A percentile compares a stretch with the other conserved stretches of the same genome.
These are phyloP conservation scores for Liposcelis brunnea DNA, from an alignment of 2,888 invertebrate species.

Conservation along the genomic window DNA sequence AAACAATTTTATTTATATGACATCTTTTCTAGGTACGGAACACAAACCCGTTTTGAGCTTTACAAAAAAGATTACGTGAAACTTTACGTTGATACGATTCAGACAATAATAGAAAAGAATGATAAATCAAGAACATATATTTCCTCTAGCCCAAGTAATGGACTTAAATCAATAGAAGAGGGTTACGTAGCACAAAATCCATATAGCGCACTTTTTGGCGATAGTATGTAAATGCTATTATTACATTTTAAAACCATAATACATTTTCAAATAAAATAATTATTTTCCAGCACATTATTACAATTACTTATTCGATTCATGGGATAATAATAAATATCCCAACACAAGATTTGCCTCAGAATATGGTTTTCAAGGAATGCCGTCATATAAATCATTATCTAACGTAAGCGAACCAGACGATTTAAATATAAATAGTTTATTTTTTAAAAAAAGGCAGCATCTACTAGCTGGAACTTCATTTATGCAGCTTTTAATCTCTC, in stretches of 20 bases:
- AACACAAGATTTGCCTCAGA: conserved; percentile 83
- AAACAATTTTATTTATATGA: no score
- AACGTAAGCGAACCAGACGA: conserved; percentile 34
- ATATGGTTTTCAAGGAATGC: conserved; percentile 86
- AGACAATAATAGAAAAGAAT: conserved; percentile 38
- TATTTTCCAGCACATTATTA: conserved; percentile 69
- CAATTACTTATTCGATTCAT: conserved; percentile 63
- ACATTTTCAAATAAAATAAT: no score
- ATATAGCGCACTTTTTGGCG: conserved; percentile 63
- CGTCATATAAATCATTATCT: conserved; percentile 48
- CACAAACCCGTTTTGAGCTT: conserved; percentile 29
- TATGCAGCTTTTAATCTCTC: conserved; percentile 49
- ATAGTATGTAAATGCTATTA: conserved; percentile 53
- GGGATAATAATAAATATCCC: conserved; percentile 61
- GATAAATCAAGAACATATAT: conserved; percentile 52
- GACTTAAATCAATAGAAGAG: conserved; percentile 48
- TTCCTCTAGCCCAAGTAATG: conserved; percentile 86
- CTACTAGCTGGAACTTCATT: conserved; percentile 54
- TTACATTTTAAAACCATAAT: no score
- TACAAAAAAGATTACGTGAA: conserved; percentile 63
- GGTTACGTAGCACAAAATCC: conserved; percentile 67
- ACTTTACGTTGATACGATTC: conserved; percentile 64
- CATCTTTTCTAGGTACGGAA: conserved; percentile 38
- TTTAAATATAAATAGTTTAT: conserved; percentile 31
- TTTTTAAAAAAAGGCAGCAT: conserved; percentile 71